Conservation (phyloP, 2,888 invertebrate species). For the Drosophila meridiana region DNA sequence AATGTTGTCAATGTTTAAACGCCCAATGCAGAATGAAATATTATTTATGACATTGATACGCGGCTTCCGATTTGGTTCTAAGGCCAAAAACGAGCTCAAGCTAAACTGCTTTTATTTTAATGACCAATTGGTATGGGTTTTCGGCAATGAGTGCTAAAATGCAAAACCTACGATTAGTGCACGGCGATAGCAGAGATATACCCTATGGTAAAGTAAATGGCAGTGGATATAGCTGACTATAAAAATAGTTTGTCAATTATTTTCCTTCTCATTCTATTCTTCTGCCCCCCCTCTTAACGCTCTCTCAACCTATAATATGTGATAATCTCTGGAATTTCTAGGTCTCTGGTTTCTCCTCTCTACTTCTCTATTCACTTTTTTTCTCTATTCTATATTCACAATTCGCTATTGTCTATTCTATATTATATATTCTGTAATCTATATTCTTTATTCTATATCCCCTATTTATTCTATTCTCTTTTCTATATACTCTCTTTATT, state of each 20-base stretch:
- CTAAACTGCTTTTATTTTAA: constrained; percentile 55
- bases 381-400: background rate
- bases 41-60: constrained; percentile 47
- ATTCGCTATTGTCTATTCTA: background rate
- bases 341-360: background rate
- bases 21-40: constrained; percentile 26
- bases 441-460: background rate
- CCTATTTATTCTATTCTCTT: background rate
- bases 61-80: constrained; percentile 49
- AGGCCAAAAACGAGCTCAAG: constrained; percentile 43
- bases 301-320: background rate
- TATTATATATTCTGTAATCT: background rate
- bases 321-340: too few species aligned
- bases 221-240: background rate
- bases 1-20: constrained; percentile 7
- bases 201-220: background rate
- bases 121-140: constrained; percentile 16
- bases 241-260: background rate
- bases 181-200: constrained; percentile 30
- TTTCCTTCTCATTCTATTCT: background rate
- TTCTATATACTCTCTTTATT: background rate
- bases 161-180: constrained; percentile 57
- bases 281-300: background rate
- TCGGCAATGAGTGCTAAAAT: constrained; percentile 26
- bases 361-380: background rate